A percentile compares a stretch with the other conserved stretches of the same genome.
Conservation (phyloP, 2,888 invertebrate species). For the Timandra comae region DNA sequence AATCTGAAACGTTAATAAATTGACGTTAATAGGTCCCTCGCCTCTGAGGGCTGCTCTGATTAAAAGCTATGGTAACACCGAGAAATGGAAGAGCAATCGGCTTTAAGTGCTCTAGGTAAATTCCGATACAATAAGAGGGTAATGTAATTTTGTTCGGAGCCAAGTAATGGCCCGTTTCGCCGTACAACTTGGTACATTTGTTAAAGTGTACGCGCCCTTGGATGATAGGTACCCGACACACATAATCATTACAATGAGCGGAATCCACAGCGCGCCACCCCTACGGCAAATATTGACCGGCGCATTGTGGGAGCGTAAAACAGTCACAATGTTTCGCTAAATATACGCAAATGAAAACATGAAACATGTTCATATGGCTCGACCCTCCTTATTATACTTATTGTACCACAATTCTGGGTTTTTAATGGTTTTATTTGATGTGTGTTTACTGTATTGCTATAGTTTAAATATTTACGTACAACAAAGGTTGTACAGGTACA, state of each 20-base stretch:
- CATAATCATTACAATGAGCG: slow-evolving; percentile 42
- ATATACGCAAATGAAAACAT: slow-evolving; percentile 26
- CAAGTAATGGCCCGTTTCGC: slow-evolving; percentile 50
- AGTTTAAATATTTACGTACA: too few relatives aligned
- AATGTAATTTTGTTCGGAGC: slow-evolving; percentile 46
- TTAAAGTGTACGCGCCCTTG: slow-evolving; percentile 7
- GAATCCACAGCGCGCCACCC: slow-evolving; percentile 22
- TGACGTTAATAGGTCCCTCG: slow-evolving; percentile 43
- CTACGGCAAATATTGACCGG: slow-evolving; percentile 41
- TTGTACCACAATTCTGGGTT: too few relatives aligned
- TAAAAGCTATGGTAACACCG: slow-evolving; percentile 37
- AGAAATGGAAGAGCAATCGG: slow-evolving; percentile 29
- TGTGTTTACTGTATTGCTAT: too few relatives aligned
- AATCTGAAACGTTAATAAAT: slow-evolving; percentile 48
- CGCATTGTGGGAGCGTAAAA: slow-evolving; percentile 29
- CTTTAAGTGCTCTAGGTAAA: slow-evolving; percentile 37
- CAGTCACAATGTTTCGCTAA: slow-evolving; percentile 27
- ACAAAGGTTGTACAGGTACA: too few relatives aligned
- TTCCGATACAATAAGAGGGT: slow-evolving; percentile 46
- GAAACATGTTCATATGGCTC: slow-evolving; percentile 14
- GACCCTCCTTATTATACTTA: slow-evolving; percentile 9
- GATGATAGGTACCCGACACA: slow-evolving; percentile 17
- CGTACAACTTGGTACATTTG: slow-evolving; percentile 51
- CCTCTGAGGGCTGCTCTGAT: slow-evolving; percentile 42
- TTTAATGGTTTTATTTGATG: too few relatives aligned